Percentiles rank a stretch among this genome's conserved stretches.
Evolutionary conservation across 2,797 vertebrate species (phyloP).

Genomic region (Sebastes paucispinis): DNA sequence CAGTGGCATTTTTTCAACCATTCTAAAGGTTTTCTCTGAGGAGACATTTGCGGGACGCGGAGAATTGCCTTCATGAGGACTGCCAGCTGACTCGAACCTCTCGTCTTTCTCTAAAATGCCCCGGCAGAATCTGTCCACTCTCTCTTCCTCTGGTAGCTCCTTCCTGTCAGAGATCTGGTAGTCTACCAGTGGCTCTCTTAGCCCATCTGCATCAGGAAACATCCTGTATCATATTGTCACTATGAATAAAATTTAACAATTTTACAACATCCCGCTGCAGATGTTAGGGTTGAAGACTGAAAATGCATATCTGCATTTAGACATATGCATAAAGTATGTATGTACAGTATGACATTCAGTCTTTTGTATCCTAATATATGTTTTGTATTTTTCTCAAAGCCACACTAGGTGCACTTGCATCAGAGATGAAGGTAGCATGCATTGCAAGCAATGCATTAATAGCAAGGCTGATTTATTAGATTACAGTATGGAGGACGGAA

Average conservation of each 20-base stretch:
- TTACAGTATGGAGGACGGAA: background rate
- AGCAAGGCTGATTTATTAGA: background rate
- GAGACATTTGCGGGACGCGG: slow-evolving; percentile 36
- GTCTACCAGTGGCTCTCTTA: slow-evolving; percentile 29
- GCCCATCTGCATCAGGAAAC: background rate
- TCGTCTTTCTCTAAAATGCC: slow-evolving; percentile 31
- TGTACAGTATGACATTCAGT: background rate
- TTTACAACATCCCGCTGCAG: background rate
- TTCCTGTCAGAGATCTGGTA: slow-evolving; percentile 29
- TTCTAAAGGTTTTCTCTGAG: slow-evolving; percentile 36
- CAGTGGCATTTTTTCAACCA: slow-evolving; percentile 10
- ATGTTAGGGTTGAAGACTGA: background rate
- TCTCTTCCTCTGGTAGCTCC: background rate
- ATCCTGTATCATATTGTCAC: background rate
- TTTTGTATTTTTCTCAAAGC: background rate
- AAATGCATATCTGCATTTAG: background rate
- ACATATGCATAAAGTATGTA: background rate
- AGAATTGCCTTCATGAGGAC: slow-evolving; percentile 34
- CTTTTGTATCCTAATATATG: background rate
- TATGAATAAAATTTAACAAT: background rate
- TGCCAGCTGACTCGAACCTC: slow-evolving; percentile 50
- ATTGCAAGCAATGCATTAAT: background rate
- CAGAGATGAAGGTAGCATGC: background rate
- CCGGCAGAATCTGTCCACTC: slow-evolving; percentile 35
- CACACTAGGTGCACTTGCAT: background rate